Base-by-base conservation (phyloP, 2,797 vertebrate species). In the Parauchenoglanis punctatus region DNA sequence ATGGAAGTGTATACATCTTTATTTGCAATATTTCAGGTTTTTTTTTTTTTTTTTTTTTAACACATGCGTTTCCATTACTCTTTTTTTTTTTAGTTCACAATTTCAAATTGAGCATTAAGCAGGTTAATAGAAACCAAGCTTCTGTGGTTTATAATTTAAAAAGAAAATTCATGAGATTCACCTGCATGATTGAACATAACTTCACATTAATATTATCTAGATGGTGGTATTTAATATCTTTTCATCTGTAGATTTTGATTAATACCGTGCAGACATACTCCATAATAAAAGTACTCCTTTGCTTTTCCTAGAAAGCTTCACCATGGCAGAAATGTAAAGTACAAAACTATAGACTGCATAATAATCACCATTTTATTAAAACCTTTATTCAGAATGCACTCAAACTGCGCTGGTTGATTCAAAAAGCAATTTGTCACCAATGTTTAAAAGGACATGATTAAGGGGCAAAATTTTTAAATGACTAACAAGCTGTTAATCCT, bases 321-420 rank as follows among this genome's bases (percentile, higher is more conserved):
- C 73, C 2, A 35, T n/a, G 1, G 3, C 18, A n/a, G 46, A 23
- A 76, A 77, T 35, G n/a, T 68, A 67, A 54, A 87, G 46, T 31
- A 63, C 18, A 12, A 87, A 17, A 28, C 40, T 40, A 13, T 8
- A 54, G 31, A 76, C 81, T 68, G 72, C 73, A 58, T 23, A 87
- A 65, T n/a, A 25, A 2, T 63, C 23, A 63, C 58, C 52, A n/a
- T 40, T 75, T 90, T 87, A 86, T 84, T 86, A 59, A 83, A 83
- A 54, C 23, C 72, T 88, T 88, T 86, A 88, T 86, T 88, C 49
- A 88, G 88, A 90, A 76, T 81, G 88, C 87, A 88, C 88, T 89
- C 81, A 86, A 84, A 87, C 49, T 44, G 70, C 31, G 83, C 44
- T 67, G 84, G 67, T 81, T 76, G 83, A 85, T 87, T 86, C 84